These are phyloP conservation scores for Phallusia fumigata DNA, from an alignment of 23 tunicate genomes.

Conservation along the genomic window DNA sequence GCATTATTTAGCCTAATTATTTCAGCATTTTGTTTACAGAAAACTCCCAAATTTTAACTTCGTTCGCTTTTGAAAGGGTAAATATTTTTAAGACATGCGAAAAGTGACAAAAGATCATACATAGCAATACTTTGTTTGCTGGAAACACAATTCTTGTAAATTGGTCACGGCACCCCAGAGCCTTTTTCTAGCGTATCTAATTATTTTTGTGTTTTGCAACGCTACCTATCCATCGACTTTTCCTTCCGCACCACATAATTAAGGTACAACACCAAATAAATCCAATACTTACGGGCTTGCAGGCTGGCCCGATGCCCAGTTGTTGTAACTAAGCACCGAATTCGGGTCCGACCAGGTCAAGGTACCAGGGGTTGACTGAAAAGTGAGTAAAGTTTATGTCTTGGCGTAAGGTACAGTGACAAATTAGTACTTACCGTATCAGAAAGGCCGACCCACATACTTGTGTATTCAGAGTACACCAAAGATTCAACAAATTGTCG, in stretches of 20 bases:
- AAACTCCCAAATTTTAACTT: no score
- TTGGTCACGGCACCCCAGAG: no score
- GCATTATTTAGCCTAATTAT: no score
- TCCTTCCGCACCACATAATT: not conserved
- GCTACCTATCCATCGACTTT: no score
- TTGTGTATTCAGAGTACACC: not conserved
- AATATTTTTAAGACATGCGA: no score
- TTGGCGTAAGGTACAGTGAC: not conserved
- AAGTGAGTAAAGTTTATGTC: not conserved
- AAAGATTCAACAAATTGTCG: slow-evolving; percentile 39
- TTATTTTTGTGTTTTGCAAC: no score
- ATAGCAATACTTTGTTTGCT: no score
- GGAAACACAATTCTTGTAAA: no score
- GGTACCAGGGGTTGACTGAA: slow-evolving; percentile 73
- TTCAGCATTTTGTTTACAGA: no score
- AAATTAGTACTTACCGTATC: slow-evolving; percentile 64
- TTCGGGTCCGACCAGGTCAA: slow-evolving; percentile 59
- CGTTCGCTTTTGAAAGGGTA: no score
- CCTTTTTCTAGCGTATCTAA: no score
- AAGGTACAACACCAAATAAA: slow-evolving; percentile 2
- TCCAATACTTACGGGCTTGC: slow-evolving; percentile 41
- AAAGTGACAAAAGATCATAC: no score
- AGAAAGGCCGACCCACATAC: slow-evolving; percentile 61
- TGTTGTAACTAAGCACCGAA: slow-evolving; percentile 4
- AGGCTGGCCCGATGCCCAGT: slow-evolving; percentile 63